These are phyloP conservation scores for Tyria jacobaeae DNA, from an alignment of 2,888 invertebrate species.

Conservation along the genomic window DNA sequence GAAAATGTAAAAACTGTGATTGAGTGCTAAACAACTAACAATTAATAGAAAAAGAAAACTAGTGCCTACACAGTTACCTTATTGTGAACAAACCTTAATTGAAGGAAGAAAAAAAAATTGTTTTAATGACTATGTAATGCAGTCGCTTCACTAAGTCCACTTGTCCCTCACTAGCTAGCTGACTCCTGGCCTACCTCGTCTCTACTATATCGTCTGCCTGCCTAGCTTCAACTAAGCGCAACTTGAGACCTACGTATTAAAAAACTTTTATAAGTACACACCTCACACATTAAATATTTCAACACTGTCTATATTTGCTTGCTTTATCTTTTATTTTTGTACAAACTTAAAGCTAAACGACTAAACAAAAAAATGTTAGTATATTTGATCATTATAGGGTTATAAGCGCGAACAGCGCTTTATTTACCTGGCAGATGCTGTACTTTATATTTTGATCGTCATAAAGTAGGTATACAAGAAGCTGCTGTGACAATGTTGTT, in stretches of 20 bases:
- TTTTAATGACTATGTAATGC: constrained; percentile 62
- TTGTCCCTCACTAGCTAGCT: constrained; percentile 81
- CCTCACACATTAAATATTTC: constrained; percentile 40
- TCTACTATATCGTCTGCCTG: constrained; percentile 80
- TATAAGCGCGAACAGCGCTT: background rate
- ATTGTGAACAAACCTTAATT: constrained; percentile 72
- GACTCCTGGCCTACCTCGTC: constrained; percentile 76
- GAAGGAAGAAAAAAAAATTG: constrained; percentile 62
- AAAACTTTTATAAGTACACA: constrained; percentile 71
- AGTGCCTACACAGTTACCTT: constrained; percentile 79
- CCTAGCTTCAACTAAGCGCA: constrained; percentile 84
- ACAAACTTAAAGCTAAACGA: background rate
- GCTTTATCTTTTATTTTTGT: background rate
- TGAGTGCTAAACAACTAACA: constrained; percentile 69
- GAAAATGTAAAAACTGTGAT: constrained; percentile 80
- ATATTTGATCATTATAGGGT: background rate
- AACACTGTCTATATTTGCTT: constrained; percentile 21
- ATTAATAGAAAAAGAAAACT: constrained; percentile 62
- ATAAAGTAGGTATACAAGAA: background rate
- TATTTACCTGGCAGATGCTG: background rate
- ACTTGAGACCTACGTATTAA: constrained; percentile 84
- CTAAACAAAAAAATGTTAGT: background rate
- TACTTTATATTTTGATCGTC: background rate
- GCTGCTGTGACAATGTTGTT: constrained; percentile 1
- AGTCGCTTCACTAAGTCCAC: constrained; percentile 76